Evolutionary conservation across 1,140 invertebrate species (phyloP), one percentile per base, ranked within the genome.

Genomic region (Steinernema feltiae): DNA sequence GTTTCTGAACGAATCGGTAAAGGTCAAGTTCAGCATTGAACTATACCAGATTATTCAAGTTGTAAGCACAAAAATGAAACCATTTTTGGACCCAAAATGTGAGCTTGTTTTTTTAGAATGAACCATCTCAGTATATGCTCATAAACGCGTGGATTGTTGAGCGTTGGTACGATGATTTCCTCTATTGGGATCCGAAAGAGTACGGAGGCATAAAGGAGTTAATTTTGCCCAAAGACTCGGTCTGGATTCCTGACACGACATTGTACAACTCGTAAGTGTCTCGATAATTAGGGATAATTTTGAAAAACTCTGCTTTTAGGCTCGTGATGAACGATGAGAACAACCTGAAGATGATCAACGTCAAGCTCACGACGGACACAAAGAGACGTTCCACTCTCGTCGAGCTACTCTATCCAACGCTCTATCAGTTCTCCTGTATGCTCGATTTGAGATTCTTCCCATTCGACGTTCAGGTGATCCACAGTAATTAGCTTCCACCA

Each of bases 261-360:
- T 71, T 82, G 17, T 82, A 82, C 79, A 82, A 82, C 71, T 78
- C 75, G 32, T 79, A 35, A 35, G 73, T 75, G 2, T 71, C 30
- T 32, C n/a, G n/a, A n/a, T n/a, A n/a, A n/a, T n/a, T n/a, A n/a
- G n/a, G n/a, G n/a, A 27, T 32, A 31, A 71, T 32, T 71, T 32
- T 63, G 27, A n/a, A 70, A 24, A 31, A 32, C 15, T 30, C 0
- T 29, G 30, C 30, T 18, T 30, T 32, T 32, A 79, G 71, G 24
- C 73, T 85, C 70, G 83, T 86, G 3, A 86, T 85, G 84, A 86
- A 85, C 71, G 84, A 86, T 71, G 84, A 86, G 63, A 84, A 85
- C 71, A 85, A 82, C n/a, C 27, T 82, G 69, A 72, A 84, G 46
- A 69, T 86, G n/a, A 32, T 86, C 21, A 85, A 85, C 71, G 84